Percentiles rank a stretch among this genome's conserved stretches.
phyloP scores from a whole-genome alignment of 2,888 invertebrate species.

The Daptonema setosum region DNA sequence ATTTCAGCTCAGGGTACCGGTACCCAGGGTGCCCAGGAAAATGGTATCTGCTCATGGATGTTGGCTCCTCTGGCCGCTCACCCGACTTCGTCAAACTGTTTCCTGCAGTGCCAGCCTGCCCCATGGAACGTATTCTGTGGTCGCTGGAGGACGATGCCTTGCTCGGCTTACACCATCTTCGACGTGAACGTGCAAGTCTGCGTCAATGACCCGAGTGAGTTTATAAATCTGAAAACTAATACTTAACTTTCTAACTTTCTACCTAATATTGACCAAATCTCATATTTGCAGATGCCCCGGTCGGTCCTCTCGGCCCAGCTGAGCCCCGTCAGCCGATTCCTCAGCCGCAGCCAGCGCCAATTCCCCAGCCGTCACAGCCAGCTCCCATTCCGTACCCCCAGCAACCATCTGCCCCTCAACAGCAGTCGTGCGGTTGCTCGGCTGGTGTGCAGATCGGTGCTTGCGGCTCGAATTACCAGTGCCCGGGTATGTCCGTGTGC shows the following conservation, averaged over 20 bases:
- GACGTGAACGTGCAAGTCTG: constrained; percentile 20
- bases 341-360: not conserved
- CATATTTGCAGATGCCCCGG: not conserved
- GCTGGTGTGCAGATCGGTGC: constrained; percentile 15
- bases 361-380: not conserved
- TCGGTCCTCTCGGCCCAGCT: not conserved
- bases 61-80: constrained; percentile 23
- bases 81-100: constrained; percentile 18
- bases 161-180: constrained; percentile 24
- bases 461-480: constrained; percentile 23
- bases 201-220: constrained; percentile 16
- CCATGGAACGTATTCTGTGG: constrained; percentile 26
- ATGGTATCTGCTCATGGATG: constrained; percentile 28
- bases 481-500: constrained; percentile 24
- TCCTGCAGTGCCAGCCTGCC: constrained; percentile 24
- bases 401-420: not conserved
- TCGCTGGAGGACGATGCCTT: constrained; percentile 23
- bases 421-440: not conserved
- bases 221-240: not conserved
- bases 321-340: not conserved
- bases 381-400: not conserved
- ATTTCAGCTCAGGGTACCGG: constrained; percentile 19
- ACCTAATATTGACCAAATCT: not conserved
- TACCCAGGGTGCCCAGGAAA: constrained; percentile 21
- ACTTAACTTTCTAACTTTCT: not conserved